Evolutionary conservation across 2,113 vertebrate species (phyloP).

Genomic region (Scomber colias): DNA sequence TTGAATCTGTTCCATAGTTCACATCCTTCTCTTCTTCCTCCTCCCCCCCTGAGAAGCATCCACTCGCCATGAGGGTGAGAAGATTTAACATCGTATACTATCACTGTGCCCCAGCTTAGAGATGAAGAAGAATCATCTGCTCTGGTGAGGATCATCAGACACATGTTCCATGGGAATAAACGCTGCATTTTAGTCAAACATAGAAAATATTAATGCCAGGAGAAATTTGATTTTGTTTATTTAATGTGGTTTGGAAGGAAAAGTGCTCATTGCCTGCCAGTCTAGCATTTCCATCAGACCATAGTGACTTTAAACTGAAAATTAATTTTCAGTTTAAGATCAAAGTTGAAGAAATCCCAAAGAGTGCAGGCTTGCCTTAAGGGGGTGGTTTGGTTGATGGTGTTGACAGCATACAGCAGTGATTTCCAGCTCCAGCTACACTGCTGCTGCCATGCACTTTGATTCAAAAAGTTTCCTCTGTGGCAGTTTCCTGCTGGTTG

Average conservation of each 20-base stretch:
- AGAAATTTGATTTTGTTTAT: not conserved
- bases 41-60: conserved; percentile 12
- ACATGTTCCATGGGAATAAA: conserved; percentile 16
- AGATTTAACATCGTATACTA: conserved; percentile 10
- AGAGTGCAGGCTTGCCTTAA: not conserved
- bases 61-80: conserved; percentile 6
- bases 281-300: not conserved
- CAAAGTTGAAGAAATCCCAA: conserved; percentile 6
- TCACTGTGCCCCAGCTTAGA: conserved; percentile 10
- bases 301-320: not conserved
- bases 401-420: conserved; percentile 6
- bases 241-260: not conserved
- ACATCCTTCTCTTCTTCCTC: not conserved
- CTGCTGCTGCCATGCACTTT: conserved; percentile 15
- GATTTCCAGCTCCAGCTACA: conserved; percentile 20
- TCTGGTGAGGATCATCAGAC: conserved; percentile 1
- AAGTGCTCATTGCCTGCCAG: not conserved
- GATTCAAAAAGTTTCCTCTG: conserved; percentile 26
- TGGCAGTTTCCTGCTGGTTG: conserved; percentile 21
- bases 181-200: conserved; percentile 2
- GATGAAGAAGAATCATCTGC: conserved; percentile 20
- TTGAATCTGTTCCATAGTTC: conserved; percentile 1
- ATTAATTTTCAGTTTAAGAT: conserved; percentile 15
- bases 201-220: not conserved
- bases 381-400: conserved; percentile 14